Percentiles rank a stretch among this genome's conserved stretches.
Conservation (phyloP, 2,888 invertebrate species). For the Heterodera filipjevi region DNA sequence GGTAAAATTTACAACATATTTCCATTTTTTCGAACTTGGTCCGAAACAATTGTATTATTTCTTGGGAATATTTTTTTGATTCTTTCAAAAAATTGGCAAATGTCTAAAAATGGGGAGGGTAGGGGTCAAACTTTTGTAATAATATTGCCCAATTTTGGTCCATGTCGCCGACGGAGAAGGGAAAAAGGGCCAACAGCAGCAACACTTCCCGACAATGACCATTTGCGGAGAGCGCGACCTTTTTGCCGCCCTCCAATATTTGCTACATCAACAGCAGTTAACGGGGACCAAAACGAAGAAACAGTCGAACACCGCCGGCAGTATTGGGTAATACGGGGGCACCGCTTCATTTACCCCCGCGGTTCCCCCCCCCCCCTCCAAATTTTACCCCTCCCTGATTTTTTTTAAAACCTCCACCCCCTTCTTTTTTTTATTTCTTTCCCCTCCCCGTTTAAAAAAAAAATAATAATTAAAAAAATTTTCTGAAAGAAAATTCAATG, state of each 20-base stretch:
- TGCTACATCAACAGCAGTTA: not conserved
- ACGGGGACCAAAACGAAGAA: slow-evolving; percentile 1
- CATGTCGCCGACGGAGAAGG: slow-evolving; percentile 72
- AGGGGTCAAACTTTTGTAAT: too few species aligned
- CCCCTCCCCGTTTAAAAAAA: too few species aligned
- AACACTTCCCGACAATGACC: slow-evolving; percentile 75
- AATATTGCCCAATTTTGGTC: too few species aligned
- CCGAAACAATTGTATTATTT: too few species aligned
- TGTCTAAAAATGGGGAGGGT: too few species aligned
- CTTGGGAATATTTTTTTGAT: too few species aligned
- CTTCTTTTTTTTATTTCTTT: too few species aligned
- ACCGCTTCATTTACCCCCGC: too few species aligned
- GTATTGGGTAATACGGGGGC: not conserved
- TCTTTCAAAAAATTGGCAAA: too few species aligned
- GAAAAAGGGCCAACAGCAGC: slow-evolving; percentile 68
- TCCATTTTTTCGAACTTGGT: slow-evolving; percentile 67
- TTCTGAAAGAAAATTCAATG: slow-evolving; percentile 24
- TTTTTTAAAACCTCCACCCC: not conserved
- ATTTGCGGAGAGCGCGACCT: slow-evolving; percentile 75
- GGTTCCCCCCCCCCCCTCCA: too few species aligned
- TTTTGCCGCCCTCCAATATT: slow-evolving; percentile 33
- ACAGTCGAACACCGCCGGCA: not conserved
- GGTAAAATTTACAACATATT: slow-evolving; percentile 17
- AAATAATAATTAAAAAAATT: not conserved
- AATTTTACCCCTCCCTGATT: not conserved